A percentile compares a stretch with the other conserved stretches of the same genome.
Conservation (phyloP, 2,113 vertebrate species). For the Istiophorus platypterus region DNA sequence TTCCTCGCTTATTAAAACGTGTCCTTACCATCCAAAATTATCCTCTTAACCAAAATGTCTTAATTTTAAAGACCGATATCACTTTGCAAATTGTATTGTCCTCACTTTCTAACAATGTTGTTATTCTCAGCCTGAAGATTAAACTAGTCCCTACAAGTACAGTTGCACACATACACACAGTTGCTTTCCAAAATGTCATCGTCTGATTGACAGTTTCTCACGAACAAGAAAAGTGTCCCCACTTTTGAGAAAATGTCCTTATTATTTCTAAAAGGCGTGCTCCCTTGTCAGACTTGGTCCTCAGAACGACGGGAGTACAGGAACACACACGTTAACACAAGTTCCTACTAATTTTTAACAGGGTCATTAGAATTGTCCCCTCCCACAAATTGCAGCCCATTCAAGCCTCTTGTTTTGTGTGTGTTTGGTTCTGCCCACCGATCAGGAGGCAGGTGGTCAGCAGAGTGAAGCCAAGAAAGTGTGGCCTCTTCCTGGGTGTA, state of each 20-base stretch:
- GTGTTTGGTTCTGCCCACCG: constrained; percentile 45
- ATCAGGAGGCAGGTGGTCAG: constrained; percentile 77
- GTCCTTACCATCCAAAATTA: not conserved
- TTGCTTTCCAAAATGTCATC: not conserved
- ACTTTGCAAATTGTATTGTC: no score
- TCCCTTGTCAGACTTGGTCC: not conserved
- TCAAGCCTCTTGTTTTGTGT: constrained; percentile 40
- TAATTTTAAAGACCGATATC: no score
- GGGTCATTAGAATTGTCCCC: constrained; percentile 39
- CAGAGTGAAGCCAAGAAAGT: constrained; percentile 50
- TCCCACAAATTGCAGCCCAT: constrained; percentile 41
- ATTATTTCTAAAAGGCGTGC: not conserved
- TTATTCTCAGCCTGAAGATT: not conserved
- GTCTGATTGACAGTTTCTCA: not conserved
- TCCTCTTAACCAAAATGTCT: no score
- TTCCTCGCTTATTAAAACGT: no score
- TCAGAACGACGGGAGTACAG: not conserved
- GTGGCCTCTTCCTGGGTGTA: constrained; percentile 59
- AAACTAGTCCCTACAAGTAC: not conserved
- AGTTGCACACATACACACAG: no score
- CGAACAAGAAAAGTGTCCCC: not conserved
- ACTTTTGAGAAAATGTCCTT: not conserved
- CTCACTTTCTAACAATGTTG: not conserved
- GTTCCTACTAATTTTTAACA: constrained; percentile 21
- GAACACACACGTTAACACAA: constrained; percentile 10